Conservation (phyloP, 2,797 vertebrate species). For the Myotis daubentonii region DNA sequence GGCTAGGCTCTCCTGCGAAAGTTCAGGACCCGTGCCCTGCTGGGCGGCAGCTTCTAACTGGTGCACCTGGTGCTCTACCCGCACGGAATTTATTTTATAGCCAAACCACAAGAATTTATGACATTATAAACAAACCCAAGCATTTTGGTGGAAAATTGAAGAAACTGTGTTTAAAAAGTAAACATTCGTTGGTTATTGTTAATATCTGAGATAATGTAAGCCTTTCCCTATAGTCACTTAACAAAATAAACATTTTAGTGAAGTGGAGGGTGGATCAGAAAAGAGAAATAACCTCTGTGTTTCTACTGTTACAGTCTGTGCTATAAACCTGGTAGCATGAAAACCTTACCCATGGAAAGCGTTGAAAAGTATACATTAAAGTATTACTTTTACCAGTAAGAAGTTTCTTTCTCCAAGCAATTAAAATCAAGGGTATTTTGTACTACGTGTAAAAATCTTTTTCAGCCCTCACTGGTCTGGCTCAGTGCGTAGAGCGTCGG, state of each 20-base stretch:
- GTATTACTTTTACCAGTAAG: too few relatives aligned
- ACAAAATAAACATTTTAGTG: neutral
- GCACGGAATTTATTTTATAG: constrained; percentile 19
- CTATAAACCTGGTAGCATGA: neutral
- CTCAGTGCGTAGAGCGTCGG: too few relatives aligned
- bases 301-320: neutral
- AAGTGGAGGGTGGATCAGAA: neutral
- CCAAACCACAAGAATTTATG: constrained; percentile 58
- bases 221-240: neutral
- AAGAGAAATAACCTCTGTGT: neutral
- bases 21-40: neutral
- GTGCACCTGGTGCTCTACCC: neutral
- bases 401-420: neutral
- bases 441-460: neutral
- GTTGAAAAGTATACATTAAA: fast-evolving
- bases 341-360: neutral
- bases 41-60: neutral
- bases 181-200: neutral
- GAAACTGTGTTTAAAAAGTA: neutral
- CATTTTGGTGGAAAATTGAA: neutral
- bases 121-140: constrained; percentile 49
- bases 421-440: neutral
- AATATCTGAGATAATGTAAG: neutral
- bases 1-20: neutral
- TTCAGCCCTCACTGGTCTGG: neutral